Base-by-base conservation (phyloP, 1,140 invertebrate species). In the Ptiloglossa arizonensis region DNA sequence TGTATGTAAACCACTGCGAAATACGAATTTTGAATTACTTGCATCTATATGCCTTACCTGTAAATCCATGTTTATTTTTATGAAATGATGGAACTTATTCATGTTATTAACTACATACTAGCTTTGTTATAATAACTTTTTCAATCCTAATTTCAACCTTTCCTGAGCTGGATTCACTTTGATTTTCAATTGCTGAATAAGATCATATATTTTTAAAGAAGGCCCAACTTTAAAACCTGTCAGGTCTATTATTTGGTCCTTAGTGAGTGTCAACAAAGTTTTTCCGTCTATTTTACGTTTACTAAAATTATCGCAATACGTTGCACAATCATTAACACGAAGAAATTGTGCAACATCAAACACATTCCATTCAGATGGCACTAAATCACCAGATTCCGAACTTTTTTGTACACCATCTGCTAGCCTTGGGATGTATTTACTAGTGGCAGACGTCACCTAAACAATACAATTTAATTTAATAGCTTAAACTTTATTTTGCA, bases 161-260 rank as follows among this genome's bases (percentile, higher is more conserved):
- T 94, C 94, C 88, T 96, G 95, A 74, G 95, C 95, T 72, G 96
- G 95, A 91, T 96, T 96, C 63, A 96, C 94, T 94, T 96, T 96
- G 87, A 95, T 95, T 93, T 97, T 97, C 19, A 98, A 93, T 87
- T 97, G 96, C 87, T 96, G 95, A 85, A 98, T 97, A 54, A 99
- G 94, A 93, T 98, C 97, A 87, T 95, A 97, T 89, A 99, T 98
- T 94, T 98, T 98, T 32, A 98, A 89, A 6, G 97, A 98, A 9
- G 98, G 97, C 5, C 98, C 98, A 70, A 98, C 97, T 94, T 98
- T 98, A 94, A 97, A 98, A 80, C 97, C 96, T 17, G 97, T 96
- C 41, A 98, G 93, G 87, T 96, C 96, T 81, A 98, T 96, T 68
- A 98, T 97, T 92, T 98, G 95, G 88, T 98, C 97, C 93, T 98